phyloP scores from a whole-genome alignment of 2,113 vertebrate genomes.

The Poicephalus meyeri region DNA sequence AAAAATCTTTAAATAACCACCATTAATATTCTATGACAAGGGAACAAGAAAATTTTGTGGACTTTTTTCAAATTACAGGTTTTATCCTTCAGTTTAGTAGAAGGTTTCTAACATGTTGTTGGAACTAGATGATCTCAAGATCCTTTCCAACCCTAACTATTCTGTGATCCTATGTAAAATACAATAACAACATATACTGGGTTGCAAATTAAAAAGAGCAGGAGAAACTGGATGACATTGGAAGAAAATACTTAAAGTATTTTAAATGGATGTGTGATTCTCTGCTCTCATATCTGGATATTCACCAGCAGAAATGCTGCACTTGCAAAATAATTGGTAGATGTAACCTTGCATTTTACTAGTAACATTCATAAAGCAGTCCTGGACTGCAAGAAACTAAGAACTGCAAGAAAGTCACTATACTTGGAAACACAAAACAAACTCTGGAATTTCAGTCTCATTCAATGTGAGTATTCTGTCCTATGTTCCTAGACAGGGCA shows the following conservation, averaged over 20 bases:
- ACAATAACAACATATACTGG: not conserved
- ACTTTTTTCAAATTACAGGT: not conserved
- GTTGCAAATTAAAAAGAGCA: not conserved
- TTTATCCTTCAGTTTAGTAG: not conserved
- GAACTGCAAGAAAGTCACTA: not conserved
- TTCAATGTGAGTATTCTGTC: not conserved
- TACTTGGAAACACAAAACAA: not conserved
- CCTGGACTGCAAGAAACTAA: not conserved
- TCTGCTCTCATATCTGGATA: not conserved
- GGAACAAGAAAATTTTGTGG: not conserved
- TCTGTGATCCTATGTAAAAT: not conserved
- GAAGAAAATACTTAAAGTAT: not conserved
- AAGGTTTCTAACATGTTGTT: not conserved
- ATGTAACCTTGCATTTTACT: not conserved
- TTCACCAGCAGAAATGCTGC: not conserved
- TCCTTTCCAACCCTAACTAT: not conserved
- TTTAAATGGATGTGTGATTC: not conserved
- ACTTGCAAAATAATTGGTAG: not conserved
- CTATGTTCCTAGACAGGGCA: not conserved
- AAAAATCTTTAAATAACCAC: not conserved
- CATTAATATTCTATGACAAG: conserved; percentile 15
- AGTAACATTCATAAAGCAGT: not conserved
- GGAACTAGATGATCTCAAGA: not conserved
- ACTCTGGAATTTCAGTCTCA: not conserved
- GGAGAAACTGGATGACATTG: not conserved